Conservation (phyloP, 2,113 vertebrate genomes). For the Haplotaxodon microlepis region DNA sequence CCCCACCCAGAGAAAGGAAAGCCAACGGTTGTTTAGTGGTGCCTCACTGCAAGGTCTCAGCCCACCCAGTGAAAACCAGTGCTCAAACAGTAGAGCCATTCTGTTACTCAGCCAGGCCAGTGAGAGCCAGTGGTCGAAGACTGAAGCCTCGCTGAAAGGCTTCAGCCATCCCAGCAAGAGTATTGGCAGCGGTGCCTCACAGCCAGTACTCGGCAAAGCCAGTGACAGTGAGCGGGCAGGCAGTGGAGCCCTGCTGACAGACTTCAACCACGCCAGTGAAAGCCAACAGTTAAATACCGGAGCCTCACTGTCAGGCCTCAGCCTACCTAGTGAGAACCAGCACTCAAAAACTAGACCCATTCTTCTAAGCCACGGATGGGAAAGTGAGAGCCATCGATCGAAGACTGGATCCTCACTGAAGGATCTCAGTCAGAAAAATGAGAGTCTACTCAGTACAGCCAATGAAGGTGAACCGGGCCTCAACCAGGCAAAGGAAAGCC, state of each 20-base stretch:
- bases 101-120: rapidly evolving
- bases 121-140: neutral
- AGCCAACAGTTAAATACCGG: neutral
- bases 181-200: neutral
- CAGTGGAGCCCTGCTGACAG: neutral
- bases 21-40: neutral
- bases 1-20: rapidly evolving
- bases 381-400: neutral
- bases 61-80: neutral
- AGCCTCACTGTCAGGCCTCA: neutral
- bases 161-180: neutral
- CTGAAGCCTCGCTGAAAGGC: neutral
- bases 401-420: rapidly evolving
- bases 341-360: neutral
- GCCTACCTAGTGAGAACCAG: neutral
- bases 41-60: neutral
- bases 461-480: neutral
- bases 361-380: neutral
- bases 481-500: neutral
- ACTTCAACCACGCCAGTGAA: neutral
- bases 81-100: no score
- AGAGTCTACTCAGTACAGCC: neutral
- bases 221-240: neutral
- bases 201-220: neutral
- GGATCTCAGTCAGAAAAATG: neutral